Base-by-base conservation (phyloP, 2,113 vertebrate genomes). In the Amphilophus citrinellus region DNA sequence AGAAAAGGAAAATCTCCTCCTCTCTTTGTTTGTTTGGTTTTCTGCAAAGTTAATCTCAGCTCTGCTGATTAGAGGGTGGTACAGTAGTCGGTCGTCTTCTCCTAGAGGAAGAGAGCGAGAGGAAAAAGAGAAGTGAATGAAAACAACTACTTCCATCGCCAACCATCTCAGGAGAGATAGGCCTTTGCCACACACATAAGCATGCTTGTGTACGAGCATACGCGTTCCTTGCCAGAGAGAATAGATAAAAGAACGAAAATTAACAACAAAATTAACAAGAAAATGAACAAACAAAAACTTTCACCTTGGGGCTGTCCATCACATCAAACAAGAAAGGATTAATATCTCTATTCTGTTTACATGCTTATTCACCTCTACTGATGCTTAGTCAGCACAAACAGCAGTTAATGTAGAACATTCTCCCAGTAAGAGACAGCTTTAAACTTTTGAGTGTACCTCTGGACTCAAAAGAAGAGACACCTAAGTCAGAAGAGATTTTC, bases 31-130 rank as follows among this genome's bases (percentile, higher is more conserved):
- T 92, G 81, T 88, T 92, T 86, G 73, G 37, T 77, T 88, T 91
- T 88, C 68, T 9, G 32, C 44, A 15, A 60, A 84, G 89, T 91
- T 93, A 94, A 93, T 93, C 93, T 91, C 79, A 59, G 82, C 84
- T 15, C 81, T 92, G 85, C 85, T 90, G 92, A 94, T 93, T 89
- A 94, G 87, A 83, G 77, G 89, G 79, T 88, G 84, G 84, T 87
- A 76, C 79, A 83, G 88, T 61, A 63, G 79, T 59, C 42, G 4
- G 79, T 71, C 47, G 53, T 79, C 78, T 86, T 87, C 73, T 88
- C 63, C 15, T 53, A 59, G 76, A 88, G 71, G 62, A 90, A 80
- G 44, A 53, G 56, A 79, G 77, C 4, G 32, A 50, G 59, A 76
- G 32, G 15, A 39, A 13, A 57, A 58, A 83, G 84, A 78, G 24